These are phyloP conservation scores for Ctenopoma multispine DNA, from an alignment of 2,797 vertebrate species.

Conservation along the genomic window DNA sequence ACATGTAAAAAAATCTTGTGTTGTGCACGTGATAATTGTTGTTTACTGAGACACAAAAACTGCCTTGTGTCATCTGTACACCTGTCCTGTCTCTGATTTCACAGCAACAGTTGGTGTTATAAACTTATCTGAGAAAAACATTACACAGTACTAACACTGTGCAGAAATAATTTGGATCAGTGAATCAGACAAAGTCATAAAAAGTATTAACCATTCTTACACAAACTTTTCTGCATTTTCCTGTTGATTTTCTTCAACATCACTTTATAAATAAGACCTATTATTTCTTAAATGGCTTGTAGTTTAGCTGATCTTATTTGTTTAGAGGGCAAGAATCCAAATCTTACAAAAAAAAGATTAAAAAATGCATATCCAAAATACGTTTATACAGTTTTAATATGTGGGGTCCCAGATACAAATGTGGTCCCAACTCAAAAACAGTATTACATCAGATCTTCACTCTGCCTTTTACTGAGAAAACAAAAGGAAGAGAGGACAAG, in stretches of 20 bases:
- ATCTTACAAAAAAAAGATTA: too few relatives aligned
- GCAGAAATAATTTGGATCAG: background rate
- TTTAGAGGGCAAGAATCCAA: too few relatives aligned
- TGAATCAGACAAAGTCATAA: background rate
- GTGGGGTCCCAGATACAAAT: background rate
- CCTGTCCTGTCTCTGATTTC: slow-evolving; percentile 10
- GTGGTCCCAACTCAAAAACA: background rate
- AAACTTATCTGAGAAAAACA: background rate
- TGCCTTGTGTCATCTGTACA: background rate
- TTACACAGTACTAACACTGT: background rate
- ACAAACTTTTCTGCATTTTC: too few relatives aligned
- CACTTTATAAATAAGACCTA: too few relatives aligned
- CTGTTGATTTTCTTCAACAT: too few relatives aligned
- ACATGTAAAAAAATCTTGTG: background rate
- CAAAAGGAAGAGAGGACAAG: slow-evolving; percentile 16
- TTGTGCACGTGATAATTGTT: background rate
- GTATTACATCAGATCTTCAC: slow-evolving; percentile 22
- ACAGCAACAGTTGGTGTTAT: slow-evolving; percentile 20
- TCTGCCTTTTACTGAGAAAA: slow-evolving; percentile 25
- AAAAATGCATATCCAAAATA: too few relatives aligned
- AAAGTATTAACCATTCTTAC: too few relatives aligned
- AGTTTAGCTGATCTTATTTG: too few relatives aligned
- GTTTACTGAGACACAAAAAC: slow-evolving; percentile 3
- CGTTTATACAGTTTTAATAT: slow-evolving; percentile 4
- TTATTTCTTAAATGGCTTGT: too few relatives aligned